Evolutionary conservation across 2,113 vertebrate species (phyloP), one percentile per base, ranked within the genome.

Genomic region (Tychaedon coryphoeus): DNA sequence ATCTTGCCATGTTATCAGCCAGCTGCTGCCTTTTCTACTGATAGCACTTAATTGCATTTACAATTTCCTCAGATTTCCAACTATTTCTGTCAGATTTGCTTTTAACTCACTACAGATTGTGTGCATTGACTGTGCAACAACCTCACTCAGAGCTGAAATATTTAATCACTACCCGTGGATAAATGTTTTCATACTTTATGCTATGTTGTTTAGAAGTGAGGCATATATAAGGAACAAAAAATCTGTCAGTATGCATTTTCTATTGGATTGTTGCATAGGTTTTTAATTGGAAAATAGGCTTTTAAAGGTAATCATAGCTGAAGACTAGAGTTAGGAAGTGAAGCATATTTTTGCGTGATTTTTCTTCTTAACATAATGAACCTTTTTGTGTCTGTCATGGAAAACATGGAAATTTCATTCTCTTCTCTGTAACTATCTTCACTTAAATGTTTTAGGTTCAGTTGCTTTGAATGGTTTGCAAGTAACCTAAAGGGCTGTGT

Each of bases 161-260:
- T 96, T 96, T 95, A 97, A 96, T 94, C 90, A 72, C 93, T 95
- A 96, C 90, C 94, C 72, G 33, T 98, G 97, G 98, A 97, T 97
- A 98, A 98, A 95, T 98, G 98, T 98, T 98, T 98, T 98, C 88
- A 74, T 96, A 94, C 94, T 97, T 96, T 80, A 92, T 95, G 77
- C 90, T 92, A 84, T 23, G 84, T 88, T 97, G 95, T 97, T 97
- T 96, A 96, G 96, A 98, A 98, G 96, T 95, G 96, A 98, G 97
- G 97, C 98, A 97, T 97, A 98, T 96, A 86, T 97, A 93, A 97
- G 97, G 97, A 98, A 98, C 96, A 98, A 97, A 98, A 97, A 97
- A 94, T 96, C 98, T 98, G 98, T 99, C 98, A 98, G 89, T 91
- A 96, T 96, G 96, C 94, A 98, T 99, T 98, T 99, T 93, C 96